Base-by-base conservation (phyloP, 2,888 invertebrate species). In the Piscicola geometra region DNA sequence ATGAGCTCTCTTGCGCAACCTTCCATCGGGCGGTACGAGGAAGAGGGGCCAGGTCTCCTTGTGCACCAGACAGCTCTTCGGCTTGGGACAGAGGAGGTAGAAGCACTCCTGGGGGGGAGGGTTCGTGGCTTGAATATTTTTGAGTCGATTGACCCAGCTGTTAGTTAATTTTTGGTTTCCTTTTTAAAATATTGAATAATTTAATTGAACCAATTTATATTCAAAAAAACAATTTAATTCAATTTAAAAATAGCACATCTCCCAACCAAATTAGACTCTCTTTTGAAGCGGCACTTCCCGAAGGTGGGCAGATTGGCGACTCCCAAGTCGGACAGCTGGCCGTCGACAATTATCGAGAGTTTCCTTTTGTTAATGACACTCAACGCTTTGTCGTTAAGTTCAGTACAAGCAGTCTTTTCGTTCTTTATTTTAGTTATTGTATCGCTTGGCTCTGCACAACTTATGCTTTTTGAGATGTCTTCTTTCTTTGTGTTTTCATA, bases 31-130 rank as follows among this genome's bases (percentile, higher is more conserved):
- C 9, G 52, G 73, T 35, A 73, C 5, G 30, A 73, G 18, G 41
- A 64, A 64, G 21, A 73, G 35, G 18, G 73, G 73, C 73, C 73
- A 73, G 21, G 52, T 28, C 15, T 33, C n/a, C 35, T 52, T 60
- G n/a, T 60, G 64, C n/a, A 52, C 32, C 5, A 73, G 21, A 52
- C 32, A 73, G 41, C 18, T 52, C 25, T 35, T 30, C 3, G 28
- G 60, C 30, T 64, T 35, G 35, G 60, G 73, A 30, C 60, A 73
- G n/a, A 60, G 25, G 18, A 64, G n/a, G 25, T 64, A 73, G 12
- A 60, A 35, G n/a, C 73, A 56, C 35, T 73, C 73, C 73, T 73
- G 28, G 1, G 25, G 25, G 15, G 47, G 25, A 71, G 5, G 41
- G 41, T 41, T n/a, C n/a, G n/a, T n/a, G n/a, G n/a, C n/a, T n/a